Percentiles rank a stretch among this genome's conserved stretches.
phyloP scores from a whole-genome alignment of 2,113 vertebrate genomes.

The Sinocyclocheilus maitianheensis region DNA sequence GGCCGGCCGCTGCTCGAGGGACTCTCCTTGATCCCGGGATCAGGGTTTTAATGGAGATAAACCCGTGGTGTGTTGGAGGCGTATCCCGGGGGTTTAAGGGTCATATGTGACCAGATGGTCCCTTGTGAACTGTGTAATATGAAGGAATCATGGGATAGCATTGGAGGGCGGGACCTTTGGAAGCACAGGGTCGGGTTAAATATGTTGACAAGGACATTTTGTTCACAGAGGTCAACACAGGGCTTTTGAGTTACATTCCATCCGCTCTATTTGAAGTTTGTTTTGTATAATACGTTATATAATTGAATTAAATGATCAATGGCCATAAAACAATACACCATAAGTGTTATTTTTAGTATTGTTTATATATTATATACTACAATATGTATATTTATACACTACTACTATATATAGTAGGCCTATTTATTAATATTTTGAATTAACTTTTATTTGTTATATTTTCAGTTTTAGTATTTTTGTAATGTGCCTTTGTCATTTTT shows the following conservation, averaged over 20 bases:
- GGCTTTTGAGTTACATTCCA: not conserved
- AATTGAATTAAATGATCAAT: not conserved
- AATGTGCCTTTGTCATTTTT: no score
- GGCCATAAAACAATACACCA: not conserved
- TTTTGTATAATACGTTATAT: not conserved
- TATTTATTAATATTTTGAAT: not conserved
- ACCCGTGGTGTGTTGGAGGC: constrained; percentile 14
- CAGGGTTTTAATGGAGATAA: constrained; percentile 38
- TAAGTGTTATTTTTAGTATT: not conserved
- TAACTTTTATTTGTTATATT: not conserved
- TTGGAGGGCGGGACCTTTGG: not conserved
- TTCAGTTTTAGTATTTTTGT: no score
- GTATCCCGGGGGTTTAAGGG: not conserved
- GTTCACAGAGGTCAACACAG: not conserved
- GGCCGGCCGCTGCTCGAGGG: not conserved
- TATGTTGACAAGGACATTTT: constrained; percentile 7
- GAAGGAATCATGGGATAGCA: not conserved
- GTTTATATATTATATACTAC: not conserved
- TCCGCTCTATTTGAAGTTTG: not conserved
- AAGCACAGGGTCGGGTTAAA: not conserved
- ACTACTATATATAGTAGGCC: no score
- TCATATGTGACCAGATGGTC: constrained; percentile 42
- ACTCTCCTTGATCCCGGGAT: constrained; percentile 38
- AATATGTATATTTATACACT: no score
- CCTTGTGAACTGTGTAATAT: not conserved